Base-by-base conservation (phyloP, 2,888 invertebrate genomes). In the Polydrusus pterygomalis region DNA sequence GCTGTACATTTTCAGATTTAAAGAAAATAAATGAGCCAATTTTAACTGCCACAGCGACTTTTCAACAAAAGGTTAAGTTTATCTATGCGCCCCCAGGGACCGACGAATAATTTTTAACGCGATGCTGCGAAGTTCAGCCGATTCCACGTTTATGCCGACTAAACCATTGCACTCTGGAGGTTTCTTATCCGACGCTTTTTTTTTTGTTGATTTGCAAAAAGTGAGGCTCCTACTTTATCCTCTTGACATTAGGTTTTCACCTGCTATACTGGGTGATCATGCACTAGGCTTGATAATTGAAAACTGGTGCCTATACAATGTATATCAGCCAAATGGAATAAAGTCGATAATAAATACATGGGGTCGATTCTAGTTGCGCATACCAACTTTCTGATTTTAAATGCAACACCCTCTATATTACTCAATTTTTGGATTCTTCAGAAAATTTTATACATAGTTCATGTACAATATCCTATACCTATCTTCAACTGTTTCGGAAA, bases 61-160 rank as follows among this genome's bases (percentile, higher is more conserved):
- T 70, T 70, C 70, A 70, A 70, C 70, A 70, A 70, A 70, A 62
- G 62, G 47, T 38, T 34, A 62, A 70, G 62, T 70, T 70, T 70
- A 70, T 70, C 70, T 70, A 70, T 40, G 47, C 49, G 62, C 30
- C 70, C 49, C 60, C 60, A n/a, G 70, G 70, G 70, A 38, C 10
- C 20, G 47, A 38, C 34, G 38, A 20, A 54, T 67, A 67, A 67
- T 40, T 56, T 40, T 56, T 40, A 60, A 60, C 17, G 58, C 58
- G 15, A 25, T 15, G 15, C 34, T n/a, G 58, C 58, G 58, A 60
- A 60, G 38, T 58, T 60, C 38, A 20, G 49, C 70, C 34, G 49
- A 70, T 62, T 70, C 70, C 47, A 51, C 62, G 62, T 60, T 62
- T 54, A 47, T 38, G 34, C 25, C 18, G 38, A 30, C 62, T 70